These are phyloP conservation scores for Caenorhabditis inopinata DNA, from an alignment of 1,140 invertebrate genomes.

Conservation along the genomic window DNA sequence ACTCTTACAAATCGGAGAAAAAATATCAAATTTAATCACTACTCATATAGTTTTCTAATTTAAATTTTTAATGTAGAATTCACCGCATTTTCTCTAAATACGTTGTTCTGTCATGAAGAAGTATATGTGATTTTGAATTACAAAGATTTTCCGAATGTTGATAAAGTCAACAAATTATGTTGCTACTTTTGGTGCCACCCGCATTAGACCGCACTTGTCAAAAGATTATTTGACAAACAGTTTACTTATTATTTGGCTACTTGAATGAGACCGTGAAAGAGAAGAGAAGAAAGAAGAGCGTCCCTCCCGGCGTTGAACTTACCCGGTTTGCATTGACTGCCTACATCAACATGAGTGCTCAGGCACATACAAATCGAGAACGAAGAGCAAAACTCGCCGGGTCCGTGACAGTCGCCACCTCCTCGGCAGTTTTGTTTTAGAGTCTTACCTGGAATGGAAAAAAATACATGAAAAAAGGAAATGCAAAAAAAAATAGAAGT, in stretches of 20 bases:
- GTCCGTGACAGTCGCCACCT: slow-evolving; percentile 42
- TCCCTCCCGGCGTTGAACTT: background rate
- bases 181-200: background rate
- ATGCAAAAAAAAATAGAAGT: background rate
- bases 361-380: slow-evolving; percentile 51
- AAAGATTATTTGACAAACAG: slow-evolving; percentile 7
- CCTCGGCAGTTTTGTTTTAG: slow-evolving; percentile 36
- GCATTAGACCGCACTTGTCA: slow-evolving; percentile 13
- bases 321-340: slow-evolving; percentile 48
- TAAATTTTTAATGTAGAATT: too few species aligned
- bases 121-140: background rate
- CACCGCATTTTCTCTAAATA: too few species aligned
- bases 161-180: slow-evolving; percentile 17
- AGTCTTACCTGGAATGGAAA: slow-evolving; percentile 36
- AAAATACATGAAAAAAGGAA: background rate
- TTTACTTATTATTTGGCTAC: slow-evolving; percentile 33
- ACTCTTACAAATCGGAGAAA: too few species aligned
- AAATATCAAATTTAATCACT: too few species aligned
- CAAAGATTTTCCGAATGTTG: background rate
- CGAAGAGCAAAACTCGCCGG: slow-evolving; percentile 48
- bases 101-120: too few species aligned
- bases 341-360: slow-evolving; percentile 45
- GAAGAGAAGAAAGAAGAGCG: background rate
- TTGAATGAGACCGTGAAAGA: slow-evolving; percentile 30
- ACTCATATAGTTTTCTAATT: too few species aligned